Base-by-base conservation (phyloP, 2,113 vertebrate genomes). In the Sterrhoptilus dennistouni region DNA sequence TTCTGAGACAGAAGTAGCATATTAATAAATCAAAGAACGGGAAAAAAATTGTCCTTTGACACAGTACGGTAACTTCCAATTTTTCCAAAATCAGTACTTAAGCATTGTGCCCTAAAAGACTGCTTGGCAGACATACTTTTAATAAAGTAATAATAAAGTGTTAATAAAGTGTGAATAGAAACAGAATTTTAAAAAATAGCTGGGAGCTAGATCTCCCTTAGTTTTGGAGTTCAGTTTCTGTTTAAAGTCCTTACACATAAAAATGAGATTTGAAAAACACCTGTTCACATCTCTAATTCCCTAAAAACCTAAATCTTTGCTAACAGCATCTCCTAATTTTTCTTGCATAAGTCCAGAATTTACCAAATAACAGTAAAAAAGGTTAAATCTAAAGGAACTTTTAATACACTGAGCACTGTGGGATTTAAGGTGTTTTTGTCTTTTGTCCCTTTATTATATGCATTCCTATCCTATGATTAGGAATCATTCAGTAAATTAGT, bases 361-460 rank as follows among this genome's bases (percentile, higher is more conserved):
- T 54, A 4, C 15, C 59, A 66, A 59, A 31, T 36, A 60, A 38
- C 3, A 42, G 4, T n/a, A 47, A 40, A 3, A 20, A 54, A 50
- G 4, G 2, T 53, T 50, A 59, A 36, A n/a, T 59, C 8, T 75
- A 66, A 63, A 90, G 6, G 22, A 78, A 4, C 0, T 50, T 71
- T 83, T n/a, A 36, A 40, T 45, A 45, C 14, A 40, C 5, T 38
- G 14, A 83, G 35, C 14, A 33, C 4, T 29, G 6, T 6, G 3
- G 1, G 27, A 35, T 78, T 79, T 36, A 28, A 1, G 2, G 0
- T 1, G 65, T 71, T 12, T 61, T 80, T 81, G 2, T 29, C n/a
- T 60, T 8, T 88, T 53, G 2, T 38, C 12, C 15, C 4, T 49
- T 66, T 86, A 79, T 27, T 38, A 6, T 33, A 60, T 25, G 6